These are phyloP conservation scores for Cephalopterus ornatus DNA, from an alignment of 2,113 vertebrate genomes.

Conservation along the genomic window DNA sequence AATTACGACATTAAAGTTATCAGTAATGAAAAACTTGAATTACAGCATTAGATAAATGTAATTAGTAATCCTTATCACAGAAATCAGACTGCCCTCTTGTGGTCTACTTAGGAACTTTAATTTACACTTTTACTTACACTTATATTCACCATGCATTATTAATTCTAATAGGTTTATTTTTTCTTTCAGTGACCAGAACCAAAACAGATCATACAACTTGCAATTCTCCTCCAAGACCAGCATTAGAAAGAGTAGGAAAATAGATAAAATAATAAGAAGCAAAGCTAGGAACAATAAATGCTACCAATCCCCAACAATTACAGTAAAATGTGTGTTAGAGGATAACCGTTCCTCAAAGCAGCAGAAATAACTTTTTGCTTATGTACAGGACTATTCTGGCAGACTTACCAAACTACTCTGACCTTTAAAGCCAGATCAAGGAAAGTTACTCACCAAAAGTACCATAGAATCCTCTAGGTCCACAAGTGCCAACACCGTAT, in stretches of 20 bases:
- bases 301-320: neutral
- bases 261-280: neutral
- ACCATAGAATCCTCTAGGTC: conserved; percentile 96
- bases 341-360: neutral
- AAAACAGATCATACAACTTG: neutral
- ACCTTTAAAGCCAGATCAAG: neutral
- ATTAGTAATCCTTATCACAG: neutral
- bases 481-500: conserved; percentile 95
- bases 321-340: neutral
- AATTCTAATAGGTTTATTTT: neutral
- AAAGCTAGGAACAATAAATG: accelerated
- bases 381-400: neutral
- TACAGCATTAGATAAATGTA: neutral
- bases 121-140: neutral
- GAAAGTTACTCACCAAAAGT: conserved; percentile 86
- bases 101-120: neutral
- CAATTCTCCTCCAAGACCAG: neutral
- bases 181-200: neutral
- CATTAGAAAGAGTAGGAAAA: neutral
- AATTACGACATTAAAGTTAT: neutral
- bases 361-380: neutral
- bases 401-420: neutral
- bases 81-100: conserved; percentile 38
- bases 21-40: neutral
- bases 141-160: neutral